Evolutionary conservation across 2,113 vertebrate species (phyloP), one percentile per base, ranked within the genome.

Genomic region (Bucco capensis): DNA sequence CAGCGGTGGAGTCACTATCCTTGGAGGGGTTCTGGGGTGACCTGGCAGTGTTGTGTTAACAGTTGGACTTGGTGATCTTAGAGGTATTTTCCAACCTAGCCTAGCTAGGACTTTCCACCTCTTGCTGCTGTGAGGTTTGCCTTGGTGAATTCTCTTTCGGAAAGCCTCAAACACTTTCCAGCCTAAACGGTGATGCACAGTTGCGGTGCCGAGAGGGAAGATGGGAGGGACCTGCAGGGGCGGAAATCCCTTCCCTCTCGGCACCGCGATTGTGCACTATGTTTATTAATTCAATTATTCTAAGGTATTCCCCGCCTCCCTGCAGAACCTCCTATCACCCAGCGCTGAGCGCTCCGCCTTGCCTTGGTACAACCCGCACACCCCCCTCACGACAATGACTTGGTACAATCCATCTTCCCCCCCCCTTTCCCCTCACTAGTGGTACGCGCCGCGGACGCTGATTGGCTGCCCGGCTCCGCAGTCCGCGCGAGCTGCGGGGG

Each of bases 401-500:
- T 56, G 54, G 54, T 56, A 56, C 54, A n/a, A 16, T 33, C 33
- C 56, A 24, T 23, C 56, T 16, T 33, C 13, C 9, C 56, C 53
- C 53, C 53, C 53, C 16, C 11, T 56, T 56, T 24, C 33, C 33
- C 21, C 33, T 9, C 22, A n/a, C 33, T 5, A 24, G 33, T 58
- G 56, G 54, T 56, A 56, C 18, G 19, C 54, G 54, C 54, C 54
- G 31, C n/a, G 56, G n/a, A 14, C 56, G 56, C 56, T 33, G n/a
- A 58, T 90, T 93, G 91, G 91, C 87, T 28, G 60, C 30, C 15
- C 8, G 30, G 75, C 91, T 86, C 91, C 91, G 91, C 91, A 89
- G 90, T 92, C 90, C 67, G 90, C 79, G 90, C 78, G 80, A 92
- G 85, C 75, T 89, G 90, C 90, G 91, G 91, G 75, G 80, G 67